Base-by-base conservation (phyloP, 2,888 invertebrate species). In the Coelopa pilipes region DNA sequence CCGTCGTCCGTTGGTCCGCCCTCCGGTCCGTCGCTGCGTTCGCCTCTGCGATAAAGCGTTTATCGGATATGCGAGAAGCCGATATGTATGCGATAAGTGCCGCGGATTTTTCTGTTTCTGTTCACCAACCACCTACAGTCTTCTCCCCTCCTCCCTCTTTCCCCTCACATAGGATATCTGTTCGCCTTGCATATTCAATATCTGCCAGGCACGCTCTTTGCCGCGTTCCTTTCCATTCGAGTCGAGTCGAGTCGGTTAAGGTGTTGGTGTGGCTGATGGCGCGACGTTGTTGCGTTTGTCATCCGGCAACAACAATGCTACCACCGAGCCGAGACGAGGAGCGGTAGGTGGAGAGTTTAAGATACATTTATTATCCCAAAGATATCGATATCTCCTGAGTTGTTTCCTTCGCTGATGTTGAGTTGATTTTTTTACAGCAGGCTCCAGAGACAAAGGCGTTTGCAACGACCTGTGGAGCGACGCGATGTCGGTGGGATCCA, bases 1-100 rank as follows among this genome's bases (percentile, higher is more conserved):
- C 4, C 7, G 4, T 34, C 7, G 34, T 34, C 34, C 34, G 4
- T 34, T 7, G 2, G 7, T 34, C 34, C 34, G 4, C 7, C 34
- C 34, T 34, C 2, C 34, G 2, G 34, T 34, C 34, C 7, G 34
- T 34, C 34, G 2, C 34, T 34, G 4, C 34, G 7, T 55, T 57
- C 9, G 17, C 68, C 17, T 34, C 57, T 70, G 24, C 60, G 70
- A 70, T 70, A 70, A 70, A 70, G 59, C 70, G 60, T 70, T 70
- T 70, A 70, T 45, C 70, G 60, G 59, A 60, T 59, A 60, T 9
- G 34, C 49, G 70, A 60, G 59, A 19, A 49, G 19, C 47, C n/a
- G 21, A 49, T 55, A 17, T 34, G 34, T 34, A 62, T 21, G 45
- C 45, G 10, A 34, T 34, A 34, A 34, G 34, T 34, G 34, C 34